phyloP scores from a whole-genome alignment of 2,888 invertebrate species.

The Apamea epomidion region DNA sequence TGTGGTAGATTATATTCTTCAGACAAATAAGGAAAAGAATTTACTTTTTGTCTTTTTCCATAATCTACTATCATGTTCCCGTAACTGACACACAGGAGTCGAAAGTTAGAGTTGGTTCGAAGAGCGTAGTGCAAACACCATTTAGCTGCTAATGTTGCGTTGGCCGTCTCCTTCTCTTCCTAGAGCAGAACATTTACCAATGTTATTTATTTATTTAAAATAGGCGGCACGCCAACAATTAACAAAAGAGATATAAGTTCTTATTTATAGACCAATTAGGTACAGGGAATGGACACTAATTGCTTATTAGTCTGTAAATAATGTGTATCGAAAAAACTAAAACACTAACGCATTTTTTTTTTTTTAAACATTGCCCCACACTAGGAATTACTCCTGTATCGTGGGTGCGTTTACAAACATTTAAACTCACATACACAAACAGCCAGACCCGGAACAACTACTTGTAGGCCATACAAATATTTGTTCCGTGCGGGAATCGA shows the following conservation, averaged over 20 bases:
- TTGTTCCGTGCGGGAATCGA: too few relatives aligned
- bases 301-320: too few relatives aligned
- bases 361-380: too few relatives aligned
- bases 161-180: constrained; percentile 76
- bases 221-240: background rate
- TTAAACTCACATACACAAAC: too few relatives aligned
- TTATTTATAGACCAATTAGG: background rate
- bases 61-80: constrained; percentile 84
- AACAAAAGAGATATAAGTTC: background rate
- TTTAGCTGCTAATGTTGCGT: constrained; percentile 90
- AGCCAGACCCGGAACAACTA: too few relatives aligned
- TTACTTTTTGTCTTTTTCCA: constrained; percentile 72
- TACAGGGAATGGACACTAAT: background rate
- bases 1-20: background rate
- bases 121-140: constrained; percentile 90
- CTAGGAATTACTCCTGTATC: too few relatives aligned
- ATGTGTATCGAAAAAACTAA: too few relatives aligned
- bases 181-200: constrained; percentile 45
- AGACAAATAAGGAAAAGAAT: background rate
- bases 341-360: too few relatives aligned
- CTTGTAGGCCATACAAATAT: too few relatives aligned
- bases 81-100: constrained; percentile 88
- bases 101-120: constrained; percentile 88
- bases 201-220: background rate
- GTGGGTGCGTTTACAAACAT: too few relatives aligned